Evolutionary conservation across 2,888 invertebrate genomes (phyloP).

Genomic region (Scaeva pyrastri): DNA sequence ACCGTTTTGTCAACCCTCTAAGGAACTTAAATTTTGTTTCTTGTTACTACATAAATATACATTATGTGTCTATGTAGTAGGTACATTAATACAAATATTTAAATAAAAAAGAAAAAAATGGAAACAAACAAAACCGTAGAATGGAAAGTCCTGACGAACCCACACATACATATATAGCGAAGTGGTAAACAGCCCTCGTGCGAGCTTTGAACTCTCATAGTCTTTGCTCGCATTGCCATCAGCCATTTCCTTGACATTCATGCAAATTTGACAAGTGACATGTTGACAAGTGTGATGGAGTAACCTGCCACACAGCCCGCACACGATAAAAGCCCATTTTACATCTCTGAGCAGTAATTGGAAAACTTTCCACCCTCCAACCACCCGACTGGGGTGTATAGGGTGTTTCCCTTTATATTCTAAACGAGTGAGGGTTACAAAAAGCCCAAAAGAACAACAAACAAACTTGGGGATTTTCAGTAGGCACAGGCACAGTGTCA

Average conservation of each 20-base stretch:
- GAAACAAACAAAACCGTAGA: slow-evolving; percentile 25
- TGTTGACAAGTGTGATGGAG: slow-evolving; percentile 82
- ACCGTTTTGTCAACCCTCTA: background rate
- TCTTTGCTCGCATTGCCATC: slow-evolving; percentile 44
- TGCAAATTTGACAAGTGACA: slow-evolving; percentile 81
- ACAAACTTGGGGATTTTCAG: slow-evolving; percentile 34
- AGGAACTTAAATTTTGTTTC: background rate
- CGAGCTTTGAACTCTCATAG: background rate
- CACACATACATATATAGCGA: slow-evolving; percentile 28
- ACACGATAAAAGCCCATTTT: slow-evolving; percentile 76
- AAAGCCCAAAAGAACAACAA: slow-evolving; percentile 46
- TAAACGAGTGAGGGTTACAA: slow-evolving; percentile 54
- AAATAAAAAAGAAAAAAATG: slow-evolving; percentile 13
- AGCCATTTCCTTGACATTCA: slow-evolving; percentile 71
- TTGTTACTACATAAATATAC: background rate
- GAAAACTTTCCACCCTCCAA: slow-evolving; percentile 75
- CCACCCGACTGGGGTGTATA: slow-evolving; percentile 40
- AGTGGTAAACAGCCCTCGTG: slow-evolving; percentile 54
- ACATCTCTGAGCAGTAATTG: slow-evolving; percentile 77
- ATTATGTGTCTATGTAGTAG: background rate
- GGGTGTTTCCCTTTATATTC: slow-evolving; percentile 34
- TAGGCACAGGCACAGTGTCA: background rate
- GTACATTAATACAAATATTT: slow-evolving; percentile 10
- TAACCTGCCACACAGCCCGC: slow-evolving; percentile 76
- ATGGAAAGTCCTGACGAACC: slow-evolving; percentile 1